Evolutionary conservation across 2,113 vertebrate genomes (phyloP), one percentile per base, ranked within the genome.

Genomic region (Gracilinanus agilis): DNA sequence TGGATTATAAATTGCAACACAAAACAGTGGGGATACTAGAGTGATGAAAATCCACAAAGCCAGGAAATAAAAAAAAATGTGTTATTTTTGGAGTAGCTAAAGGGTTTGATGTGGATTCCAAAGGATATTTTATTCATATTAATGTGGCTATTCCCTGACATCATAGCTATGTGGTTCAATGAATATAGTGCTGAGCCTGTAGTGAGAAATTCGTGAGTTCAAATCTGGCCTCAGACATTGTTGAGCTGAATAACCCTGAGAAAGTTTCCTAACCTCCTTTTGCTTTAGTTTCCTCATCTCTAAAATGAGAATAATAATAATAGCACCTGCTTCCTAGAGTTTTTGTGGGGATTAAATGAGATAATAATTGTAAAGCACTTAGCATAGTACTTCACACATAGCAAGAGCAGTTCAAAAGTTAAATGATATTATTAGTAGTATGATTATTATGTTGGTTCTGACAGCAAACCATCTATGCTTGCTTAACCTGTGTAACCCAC

Each of bases 21-120:
- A 53, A 92, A 94, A 89, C 16, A 34, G 54, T 88, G 44, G 54
- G 75, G 83, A 95, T 94, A 95, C 90, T 83, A 55, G 55, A 90
- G 88, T 75, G 92, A 93, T 12, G 24, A 94, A 94, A 93, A 0
- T 3, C 1, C 92, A 90, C 21, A 55, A 61, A 90, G 91, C 24
- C 83, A 75, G 92, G 53, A 23, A 53, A 24, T 91, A 92, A 93
- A 91, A 95, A 92, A 91, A 16, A 83, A 1, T 11, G 11, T 4
- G 11, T 29, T 19, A 55, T 55, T 19, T 21, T 55, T 55, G 19
- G 16, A 9, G 7, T 58, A n/a, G 24, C 24, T 58, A 58, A 25
- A 58, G 56, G 56, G 16, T 75, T 40, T 75, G 67, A 75, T 40
- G 16, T n/a, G 40, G 16, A 75, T 16, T 40, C 6, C 5, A 40